Evolutionary conservation across 2,113 vertebrate species (phyloP).

Genomic region (Nerophis ophidion): DNA sequence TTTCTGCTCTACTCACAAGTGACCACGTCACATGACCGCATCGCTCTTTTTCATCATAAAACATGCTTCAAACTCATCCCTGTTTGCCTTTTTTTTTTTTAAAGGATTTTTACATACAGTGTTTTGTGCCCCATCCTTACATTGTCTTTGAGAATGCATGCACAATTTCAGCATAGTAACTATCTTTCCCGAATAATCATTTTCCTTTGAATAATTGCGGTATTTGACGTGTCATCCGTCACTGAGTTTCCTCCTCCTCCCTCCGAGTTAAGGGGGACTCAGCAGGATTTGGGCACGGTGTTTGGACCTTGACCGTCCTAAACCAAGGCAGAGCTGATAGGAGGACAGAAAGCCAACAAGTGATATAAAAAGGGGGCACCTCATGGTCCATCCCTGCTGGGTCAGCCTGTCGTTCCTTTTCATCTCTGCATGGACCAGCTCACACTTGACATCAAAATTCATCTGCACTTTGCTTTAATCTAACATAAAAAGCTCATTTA

Average conservation of each 20-base stretch:
- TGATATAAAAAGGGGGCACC: slow-evolving; percentile 43
- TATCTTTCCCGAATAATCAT: slow-evolving; percentile 48
- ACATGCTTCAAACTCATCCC: slow-evolving; percentile 45
- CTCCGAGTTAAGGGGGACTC: slow-evolving; percentile 29
- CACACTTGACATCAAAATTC: slow-evolving; percentile 48
- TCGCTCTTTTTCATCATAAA: slow-evolving; percentile 36
- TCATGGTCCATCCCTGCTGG: slow-evolving; percentile 32
- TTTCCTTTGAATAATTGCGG: slow-evolving; percentile 51
- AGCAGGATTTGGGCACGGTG: slow-evolving; percentile 24
- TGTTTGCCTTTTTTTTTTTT: slow-evolving; percentile 11
- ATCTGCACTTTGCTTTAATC: slow-evolving; percentile 8
- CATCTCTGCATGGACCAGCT: slow-evolving; percentile 39
- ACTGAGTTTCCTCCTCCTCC: slow-evolving; percentile 27
- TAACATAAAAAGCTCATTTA: too few relatives aligned
- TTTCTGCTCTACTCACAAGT: slow-evolving; percentile 34
- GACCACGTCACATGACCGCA: slow-evolving; percentile 20
- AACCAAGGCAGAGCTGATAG: slow-evolving; percentile 51
- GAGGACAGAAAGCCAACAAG: slow-evolving; percentile 40
- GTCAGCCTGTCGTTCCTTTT: slow-evolving; percentile 34
- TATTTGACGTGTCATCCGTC: slow-evolving; percentile 48
- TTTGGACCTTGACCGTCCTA: slow-evolving; percentile 38
- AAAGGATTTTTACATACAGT: slow-evolving; percentile 13
- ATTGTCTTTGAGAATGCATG: slow-evolving; percentile 60
- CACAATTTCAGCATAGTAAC: slow-evolving; percentile 64
- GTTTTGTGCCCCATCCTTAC: slow-evolving; percentile 30